phyloP scores from a whole-genome alignment of 2,797 vertebrate genomes.

The Lutjanus argentimaculatus region DNA sequence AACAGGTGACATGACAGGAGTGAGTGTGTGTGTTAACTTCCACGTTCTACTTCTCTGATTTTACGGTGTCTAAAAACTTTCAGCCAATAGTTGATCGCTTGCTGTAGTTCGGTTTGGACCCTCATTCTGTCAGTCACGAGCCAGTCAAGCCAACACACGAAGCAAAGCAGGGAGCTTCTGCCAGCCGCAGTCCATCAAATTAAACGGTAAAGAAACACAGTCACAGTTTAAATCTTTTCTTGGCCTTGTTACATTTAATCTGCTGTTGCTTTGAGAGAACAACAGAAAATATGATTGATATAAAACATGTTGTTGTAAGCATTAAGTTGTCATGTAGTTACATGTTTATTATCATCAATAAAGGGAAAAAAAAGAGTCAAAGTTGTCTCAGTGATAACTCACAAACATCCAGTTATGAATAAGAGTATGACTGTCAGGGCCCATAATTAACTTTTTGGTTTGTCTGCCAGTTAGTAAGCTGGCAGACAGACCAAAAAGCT shows the following conservation, averaged over 20 bases:
- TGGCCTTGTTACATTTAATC: not conserved
- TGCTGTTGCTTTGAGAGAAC: not conserved
- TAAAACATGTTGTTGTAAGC: not conserved
- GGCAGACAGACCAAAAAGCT: too few species aligned
- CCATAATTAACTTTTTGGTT: too few species aligned
- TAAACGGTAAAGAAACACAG: slow-evolving; percentile 9
- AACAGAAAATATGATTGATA: not conserved
- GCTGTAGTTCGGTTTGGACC: slow-evolving; percentile 25
- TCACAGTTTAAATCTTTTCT: not conserved
- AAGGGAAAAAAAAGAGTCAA: not conserved
- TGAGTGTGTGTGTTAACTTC: not conserved
- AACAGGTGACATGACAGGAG: slow-evolving; percentile 21
- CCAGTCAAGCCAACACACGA: not conserved
- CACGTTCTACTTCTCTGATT: slow-evolving; percentile 17
- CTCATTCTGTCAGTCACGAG: slow-evolving; percentile 56
- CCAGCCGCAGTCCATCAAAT: not conserved
- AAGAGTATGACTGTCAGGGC: too few species aligned
- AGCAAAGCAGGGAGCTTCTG: slow-evolving; percentile 9
- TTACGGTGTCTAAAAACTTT: slow-evolving; percentile 15
- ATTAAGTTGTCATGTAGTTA: not conserved
- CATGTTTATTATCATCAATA: not conserved
- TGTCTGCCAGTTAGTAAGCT: too few species aligned
- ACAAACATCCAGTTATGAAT: too few species aligned
- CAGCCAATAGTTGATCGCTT: not conserved
- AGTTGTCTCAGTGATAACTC: not conserved